phyloP scores from a whole-genome alignment of 2,888 invertebrate genomes.

The Lasioglossum villosulum region DNA sequence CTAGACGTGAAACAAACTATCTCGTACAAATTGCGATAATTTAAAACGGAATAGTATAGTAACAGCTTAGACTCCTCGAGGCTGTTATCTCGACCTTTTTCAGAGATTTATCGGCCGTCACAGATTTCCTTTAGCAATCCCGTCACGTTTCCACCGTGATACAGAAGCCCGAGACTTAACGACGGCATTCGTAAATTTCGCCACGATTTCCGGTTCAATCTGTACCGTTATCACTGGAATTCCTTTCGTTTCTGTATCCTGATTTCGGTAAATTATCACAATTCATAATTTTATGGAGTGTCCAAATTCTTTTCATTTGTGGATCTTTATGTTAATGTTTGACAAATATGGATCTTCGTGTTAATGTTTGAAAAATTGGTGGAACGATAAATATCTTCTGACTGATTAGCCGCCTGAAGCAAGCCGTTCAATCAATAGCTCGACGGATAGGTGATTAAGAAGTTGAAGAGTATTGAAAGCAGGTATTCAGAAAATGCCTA shows the following conservation, averaged over 20 bases:
- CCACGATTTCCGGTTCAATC: constrained; percentile 7
- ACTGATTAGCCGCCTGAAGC: not conserved
- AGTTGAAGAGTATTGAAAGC: not conserved
- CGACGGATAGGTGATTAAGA: not conserved
- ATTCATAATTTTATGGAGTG: not conserved
- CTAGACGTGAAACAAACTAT: not conserved
- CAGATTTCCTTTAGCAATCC: constrained; percentile 25
- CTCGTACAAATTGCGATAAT: not conserved
- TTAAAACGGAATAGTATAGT: not conserved
- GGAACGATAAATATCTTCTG: not conserved
- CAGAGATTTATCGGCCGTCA: constrained; percentile 48
- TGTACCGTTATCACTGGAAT: not conserved
- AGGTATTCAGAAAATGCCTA: not conserved
- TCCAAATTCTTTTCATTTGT: not conserved
- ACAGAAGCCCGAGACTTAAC: constrained; percentile 11
- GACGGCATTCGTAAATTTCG: not conserved
- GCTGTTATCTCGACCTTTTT: constrained; percentile 12
- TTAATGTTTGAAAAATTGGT: not conserved
- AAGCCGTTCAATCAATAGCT: not conserved
- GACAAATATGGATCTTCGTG: not conserved
- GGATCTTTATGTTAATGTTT: not conserved
- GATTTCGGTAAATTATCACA: not conserved
- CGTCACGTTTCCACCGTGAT: constrained; percentile 35
- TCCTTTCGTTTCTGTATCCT: not conserved
- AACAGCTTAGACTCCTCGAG: constrained; percentile 29